phyloP scores from a whole-genome alignment of 2,113 vertebrate species.

The Cyanocitta stelleri region DNA sequence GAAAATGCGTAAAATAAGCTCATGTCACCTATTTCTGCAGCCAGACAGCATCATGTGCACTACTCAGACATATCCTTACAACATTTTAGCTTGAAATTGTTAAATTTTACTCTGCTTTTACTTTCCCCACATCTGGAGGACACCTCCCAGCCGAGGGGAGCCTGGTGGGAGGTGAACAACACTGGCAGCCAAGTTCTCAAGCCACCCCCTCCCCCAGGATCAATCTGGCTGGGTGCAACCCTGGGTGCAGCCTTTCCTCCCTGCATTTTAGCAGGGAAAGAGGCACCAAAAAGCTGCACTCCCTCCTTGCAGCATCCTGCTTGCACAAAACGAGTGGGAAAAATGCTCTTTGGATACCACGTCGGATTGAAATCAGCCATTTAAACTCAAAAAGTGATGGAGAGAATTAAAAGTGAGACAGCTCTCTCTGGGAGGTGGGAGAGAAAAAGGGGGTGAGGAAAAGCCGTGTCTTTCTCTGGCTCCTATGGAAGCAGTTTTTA shows the following conservation, averaged over 20 bases:
- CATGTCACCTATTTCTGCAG: background rate
- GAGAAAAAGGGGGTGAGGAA: background rate
- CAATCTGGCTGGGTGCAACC: background rate
- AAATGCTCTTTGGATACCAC: background rate
- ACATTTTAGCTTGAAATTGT: background rate
- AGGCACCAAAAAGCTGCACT: background rate
- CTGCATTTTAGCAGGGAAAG: background rate
- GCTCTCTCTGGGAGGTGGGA: rapidly evolving
- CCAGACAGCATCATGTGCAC: rapidly evolving
- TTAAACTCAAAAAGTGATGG: background rate
- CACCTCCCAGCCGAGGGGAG: background rate
- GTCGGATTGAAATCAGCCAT: background rate
- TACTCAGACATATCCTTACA: background rate
- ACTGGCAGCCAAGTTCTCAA: background rate
- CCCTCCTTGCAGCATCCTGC: background rate
- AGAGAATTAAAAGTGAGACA: background rate
- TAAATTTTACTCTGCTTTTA: background rate
- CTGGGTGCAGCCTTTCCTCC: background rate
- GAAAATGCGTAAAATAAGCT: background rate
- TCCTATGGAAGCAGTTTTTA: background rate
- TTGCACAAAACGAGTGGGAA: background rate
- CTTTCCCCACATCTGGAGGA: background rate
- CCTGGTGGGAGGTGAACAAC: background rate
- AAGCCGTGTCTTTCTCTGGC: rapidly evolving
- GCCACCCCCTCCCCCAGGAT: background rate